Conservation (phyloP, 2,797 vertebrate species). For the Chrysocyon brachyurus region DNA sequence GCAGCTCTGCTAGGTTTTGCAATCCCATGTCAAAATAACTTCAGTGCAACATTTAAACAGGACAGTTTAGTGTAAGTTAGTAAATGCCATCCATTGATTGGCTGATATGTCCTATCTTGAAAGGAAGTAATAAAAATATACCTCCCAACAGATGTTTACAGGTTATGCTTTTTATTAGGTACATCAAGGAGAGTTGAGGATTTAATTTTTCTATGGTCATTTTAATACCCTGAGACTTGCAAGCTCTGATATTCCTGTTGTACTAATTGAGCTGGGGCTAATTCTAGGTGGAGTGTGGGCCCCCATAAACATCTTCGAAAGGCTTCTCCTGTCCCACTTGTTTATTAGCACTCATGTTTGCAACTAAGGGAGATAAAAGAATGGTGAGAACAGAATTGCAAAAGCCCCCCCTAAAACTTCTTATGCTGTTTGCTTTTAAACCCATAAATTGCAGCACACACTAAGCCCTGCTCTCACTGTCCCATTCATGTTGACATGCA, state of each 20-base stretch:
- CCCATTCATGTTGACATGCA: neutral
- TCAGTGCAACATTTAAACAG: neutral
- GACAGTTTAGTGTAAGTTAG: neutral
- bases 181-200: neutral
- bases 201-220: conserved; percentile 13
- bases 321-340: neutral
- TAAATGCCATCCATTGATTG: neutral
- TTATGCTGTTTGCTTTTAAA: neutral
- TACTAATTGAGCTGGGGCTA: neutral
- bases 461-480: neutral
- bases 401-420: neutral
- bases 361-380: neutral
- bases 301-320: conserved; percentile 1
- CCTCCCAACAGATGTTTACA: neutral
- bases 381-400: neutral
- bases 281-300: neutral
- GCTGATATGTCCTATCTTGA: neutral
- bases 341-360: neutral
- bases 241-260: neutral
- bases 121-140: neutral
- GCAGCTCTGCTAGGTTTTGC: neutral
- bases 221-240: neutral
- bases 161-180: neutral
- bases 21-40: neutral
- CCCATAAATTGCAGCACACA: neutral